Evolutionary conservation across 1,140 invertebrate species (phyloP).

Genomic region (Ostrea edulis): DNA sequence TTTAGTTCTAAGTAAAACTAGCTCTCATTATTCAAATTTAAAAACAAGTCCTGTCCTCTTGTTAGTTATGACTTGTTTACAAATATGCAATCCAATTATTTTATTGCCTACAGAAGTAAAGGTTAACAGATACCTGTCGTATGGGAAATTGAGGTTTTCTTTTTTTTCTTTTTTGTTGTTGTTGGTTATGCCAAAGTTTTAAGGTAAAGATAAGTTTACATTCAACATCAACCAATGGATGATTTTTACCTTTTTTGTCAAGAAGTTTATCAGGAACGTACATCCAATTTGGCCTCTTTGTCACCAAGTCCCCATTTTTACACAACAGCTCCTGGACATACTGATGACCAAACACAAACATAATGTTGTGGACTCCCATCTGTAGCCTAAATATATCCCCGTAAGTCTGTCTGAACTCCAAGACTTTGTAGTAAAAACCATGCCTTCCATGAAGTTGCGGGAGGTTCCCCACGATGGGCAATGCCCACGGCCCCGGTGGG

Average conservation of each 20-base stretch:
- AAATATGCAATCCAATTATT: too few relatives aligned
- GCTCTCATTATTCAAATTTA: too few relatives aligned
- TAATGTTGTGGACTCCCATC: neutral
- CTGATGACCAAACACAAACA: neutral
- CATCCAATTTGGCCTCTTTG: constrained; percentile 7
- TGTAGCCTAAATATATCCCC: constrained; percentile 15
- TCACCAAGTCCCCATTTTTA: neutral
- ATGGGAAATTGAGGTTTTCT: too few relatives aligned
- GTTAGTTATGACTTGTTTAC: too few relatives aligned
- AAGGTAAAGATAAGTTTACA: too few relatives aligned
- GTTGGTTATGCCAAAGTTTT: too few relatives aligned
- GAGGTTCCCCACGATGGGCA: constrained; percentile 27
- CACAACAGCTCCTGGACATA: neutral
- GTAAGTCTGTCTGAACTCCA: constrained; percentile 14
- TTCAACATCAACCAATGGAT: too few relatives aligned
- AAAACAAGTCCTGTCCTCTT: too few relatives aligned
- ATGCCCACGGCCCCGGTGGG: constrained; percentile 11
- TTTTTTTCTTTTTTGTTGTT: too few relatives aligned
- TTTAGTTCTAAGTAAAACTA: too few relatives aligned
- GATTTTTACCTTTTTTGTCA: neutral
- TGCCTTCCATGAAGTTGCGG: neutral
- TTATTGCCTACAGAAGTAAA: too few relatives aligned
- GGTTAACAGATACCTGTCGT: too few relatives aligned
- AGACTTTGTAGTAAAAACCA: constrained; percentile 5
- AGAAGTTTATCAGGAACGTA: neutral